Evolutionary conservation across 2,797 vertebrate genomes (phyloP).

Genomic region (Myotis findleyi): DNA sequence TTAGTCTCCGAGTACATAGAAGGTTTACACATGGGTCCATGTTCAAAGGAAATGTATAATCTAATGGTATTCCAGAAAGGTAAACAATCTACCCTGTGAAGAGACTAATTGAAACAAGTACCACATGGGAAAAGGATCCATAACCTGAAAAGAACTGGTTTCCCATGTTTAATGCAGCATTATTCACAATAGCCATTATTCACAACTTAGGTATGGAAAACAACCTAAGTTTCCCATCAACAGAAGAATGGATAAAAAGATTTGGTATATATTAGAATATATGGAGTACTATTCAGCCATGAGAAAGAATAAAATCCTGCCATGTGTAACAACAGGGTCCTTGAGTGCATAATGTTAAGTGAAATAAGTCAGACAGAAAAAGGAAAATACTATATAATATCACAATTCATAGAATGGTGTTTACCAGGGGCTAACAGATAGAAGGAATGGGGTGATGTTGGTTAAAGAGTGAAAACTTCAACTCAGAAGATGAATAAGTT

Average conservation of each 20-base stretch:
- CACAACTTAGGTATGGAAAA: not conserved
- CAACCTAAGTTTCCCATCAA: not conserved
- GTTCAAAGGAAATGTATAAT: not conserved
- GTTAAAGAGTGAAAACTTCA: not conserved
- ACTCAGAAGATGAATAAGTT: not conserved
- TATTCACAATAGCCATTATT: not conserved
- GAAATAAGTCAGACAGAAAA: not conserved
- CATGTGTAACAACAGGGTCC: not conserved
- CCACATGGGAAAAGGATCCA: not conserved
- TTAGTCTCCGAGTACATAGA: not conserved
- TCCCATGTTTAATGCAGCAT: not conserved
- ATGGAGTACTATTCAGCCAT: not conserved
- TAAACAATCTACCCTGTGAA: not conserved
- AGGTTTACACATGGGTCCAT: not conserved
- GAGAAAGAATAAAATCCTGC: not conserved
- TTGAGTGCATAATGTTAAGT: not conserved
- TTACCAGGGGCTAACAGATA: not conserved
- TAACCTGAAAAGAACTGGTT: not conserved
- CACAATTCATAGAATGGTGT: not conserved
- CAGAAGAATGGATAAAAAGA: not conserved
- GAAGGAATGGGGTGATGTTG: not conserved
- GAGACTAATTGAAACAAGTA: not conserved
- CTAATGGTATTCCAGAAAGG: not conserved
- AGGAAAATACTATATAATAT: not conserved
- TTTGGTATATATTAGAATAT: not conserved